Evolutionary conservation across 2,113 vertebrate genomes (phyloP).

Genomic region (Pardalotus punctatus): DNA sequence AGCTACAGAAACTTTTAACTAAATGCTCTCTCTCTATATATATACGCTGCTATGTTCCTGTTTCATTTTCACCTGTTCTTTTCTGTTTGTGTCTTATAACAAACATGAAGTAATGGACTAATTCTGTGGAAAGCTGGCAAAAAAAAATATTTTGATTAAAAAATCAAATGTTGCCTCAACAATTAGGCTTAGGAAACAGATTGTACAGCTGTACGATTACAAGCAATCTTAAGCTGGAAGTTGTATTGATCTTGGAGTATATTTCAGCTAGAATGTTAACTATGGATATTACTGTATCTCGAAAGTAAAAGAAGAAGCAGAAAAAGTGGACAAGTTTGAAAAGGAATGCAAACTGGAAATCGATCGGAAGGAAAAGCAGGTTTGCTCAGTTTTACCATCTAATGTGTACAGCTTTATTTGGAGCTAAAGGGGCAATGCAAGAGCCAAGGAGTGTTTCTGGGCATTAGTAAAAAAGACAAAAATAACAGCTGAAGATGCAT

Average conservation of each 20-base stretch:
- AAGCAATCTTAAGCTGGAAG: not conserved
- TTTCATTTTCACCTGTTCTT: not conserved
- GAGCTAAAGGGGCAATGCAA: not conserved
- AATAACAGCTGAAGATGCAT: not conserved
- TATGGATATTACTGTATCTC: slow-evolving; percentile 8
- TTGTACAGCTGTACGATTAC: not conserved
- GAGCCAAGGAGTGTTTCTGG: not conserved
- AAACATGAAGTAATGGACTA: not conserved
- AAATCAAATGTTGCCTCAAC: not conserved
- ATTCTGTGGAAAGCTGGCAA: not conserved
- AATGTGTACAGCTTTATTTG: not conserved
- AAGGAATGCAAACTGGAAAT: slow-evolving; percentile 77
- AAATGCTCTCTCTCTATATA: not conserved
- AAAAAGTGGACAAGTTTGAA: slow-evolving; percentile 80
- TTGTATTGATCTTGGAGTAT: not conserved
- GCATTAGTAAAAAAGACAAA: not conserved
- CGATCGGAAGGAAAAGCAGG: slow-evolving; percentile 82
- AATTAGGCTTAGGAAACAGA: not conserved
- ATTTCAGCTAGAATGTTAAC: not conserved
- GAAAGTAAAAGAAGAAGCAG: slow-evolving; percentile 83
- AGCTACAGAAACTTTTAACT: not conserved
- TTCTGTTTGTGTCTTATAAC: not conserved
- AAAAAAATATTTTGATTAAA: not conserved
- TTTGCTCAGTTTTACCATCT: slow-evolving; percentile 56
- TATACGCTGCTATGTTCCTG: not conserved